phyloP scores from a whole-genome alignment of 2,113 vertebrate species.

The Eubucco bourcierii region DNA sequence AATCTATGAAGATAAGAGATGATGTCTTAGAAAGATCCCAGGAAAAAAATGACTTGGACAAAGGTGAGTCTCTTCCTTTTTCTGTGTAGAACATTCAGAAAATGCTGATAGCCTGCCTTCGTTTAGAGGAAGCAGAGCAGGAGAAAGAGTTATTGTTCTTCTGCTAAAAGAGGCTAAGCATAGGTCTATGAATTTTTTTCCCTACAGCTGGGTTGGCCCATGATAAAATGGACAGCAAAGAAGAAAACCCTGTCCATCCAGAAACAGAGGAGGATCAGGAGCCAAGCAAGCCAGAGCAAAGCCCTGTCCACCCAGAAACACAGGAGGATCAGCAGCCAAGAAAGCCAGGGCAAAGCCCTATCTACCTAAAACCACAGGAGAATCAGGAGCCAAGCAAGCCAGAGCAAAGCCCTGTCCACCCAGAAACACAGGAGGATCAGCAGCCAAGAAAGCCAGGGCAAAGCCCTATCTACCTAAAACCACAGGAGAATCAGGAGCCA shows the following conservation, averaged over 20 bases:
- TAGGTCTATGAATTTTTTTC: conserved; percentile 21
- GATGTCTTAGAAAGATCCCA: background rate
- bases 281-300: background rate
- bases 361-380: background rate
- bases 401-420: background rate
- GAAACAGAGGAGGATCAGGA: background rate
- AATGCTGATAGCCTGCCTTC: background rate
- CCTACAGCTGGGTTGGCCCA: conserved; percentile 32
- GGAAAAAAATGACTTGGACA: background rate
- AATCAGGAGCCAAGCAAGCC: background rate
- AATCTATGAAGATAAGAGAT: background rate
- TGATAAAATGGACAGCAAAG: background rate
- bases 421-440: background rate
- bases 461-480: background rate
- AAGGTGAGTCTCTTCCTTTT: conserved; percentile 6
- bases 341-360: background rate
- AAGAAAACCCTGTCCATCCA: background rate
- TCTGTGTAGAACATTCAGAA: background rate
- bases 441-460: background rate
- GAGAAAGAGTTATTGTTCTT: background rate
- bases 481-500: background rate
- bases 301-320: too few relatives aligned
- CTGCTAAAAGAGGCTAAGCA: background rate
- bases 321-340: too few relatives aligned
- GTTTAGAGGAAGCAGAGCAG: background rate